Base-by-base conservation (phyloP, 1,140 invertebrate genomes). In the Scaptomyza pallida region DNA sequence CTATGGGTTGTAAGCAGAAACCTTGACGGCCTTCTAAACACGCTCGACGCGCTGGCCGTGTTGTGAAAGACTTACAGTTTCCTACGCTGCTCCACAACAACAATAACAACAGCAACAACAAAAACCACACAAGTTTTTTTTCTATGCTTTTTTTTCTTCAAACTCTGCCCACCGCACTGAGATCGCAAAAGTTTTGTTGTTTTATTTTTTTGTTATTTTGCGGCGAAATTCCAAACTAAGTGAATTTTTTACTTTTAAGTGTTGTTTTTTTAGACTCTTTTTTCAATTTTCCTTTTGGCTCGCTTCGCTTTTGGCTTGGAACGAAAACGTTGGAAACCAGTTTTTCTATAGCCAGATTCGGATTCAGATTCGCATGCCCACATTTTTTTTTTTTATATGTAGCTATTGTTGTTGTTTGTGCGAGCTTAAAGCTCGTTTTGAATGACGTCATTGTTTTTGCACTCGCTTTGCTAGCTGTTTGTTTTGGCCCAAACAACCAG, bases 161-260 rank as follows among this genome's bases (percentile, higher is more conserved):
- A 13, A 54, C 30, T 13, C 76, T 85, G 77, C 81, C 81, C 77
- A 83, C 75, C 64, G 50, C 62, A 51, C 63, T 26, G 35, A 81
- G 62, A 63, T 64, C 78, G 72, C 78, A 71, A 62, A 78, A 52
- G 76, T 64, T 47, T 12, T 70, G 45, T 35, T 54, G n/a, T n/a
- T n/a, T n/a, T n/a, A n/a, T n/a, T n/a, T n/a, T n/a, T n/a, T n/a
- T n/a, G n/a, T n/a, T n/a, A n/a, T 80, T 72, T 68, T 75, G 62
- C 82, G 78, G 83, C 82, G 78, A 89, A 88, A 88, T 88, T 88
- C 82, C 82, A 88, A 88, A 76, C 82, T 88, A 88, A 88, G 82
- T 88, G 83, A 88, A 82, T 88, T 83, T 71, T 55, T 71, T 63
- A 1, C 45, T 74, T 44, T 47, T 77, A 26, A 26, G 23, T n/a